phyloP scores from a whole-genome alignment of 2,113 vertebrate genomes.

The Tachysurus vachellii region DNA sequence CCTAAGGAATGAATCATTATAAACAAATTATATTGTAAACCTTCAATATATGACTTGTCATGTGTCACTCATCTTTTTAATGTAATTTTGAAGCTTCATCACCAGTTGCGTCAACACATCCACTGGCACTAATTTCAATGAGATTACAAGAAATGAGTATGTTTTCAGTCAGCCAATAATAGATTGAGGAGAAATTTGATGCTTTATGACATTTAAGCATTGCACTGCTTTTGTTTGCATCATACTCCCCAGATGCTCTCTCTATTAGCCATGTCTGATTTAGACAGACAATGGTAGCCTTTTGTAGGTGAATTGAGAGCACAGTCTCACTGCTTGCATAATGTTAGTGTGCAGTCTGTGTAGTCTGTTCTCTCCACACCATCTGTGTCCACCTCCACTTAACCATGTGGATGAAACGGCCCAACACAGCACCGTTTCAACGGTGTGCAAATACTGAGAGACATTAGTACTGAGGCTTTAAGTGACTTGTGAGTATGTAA shows the following conservation, averaged over 20 bases:
- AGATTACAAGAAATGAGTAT: neutral
- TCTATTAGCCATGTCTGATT: neutral
- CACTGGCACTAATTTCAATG: neutral
- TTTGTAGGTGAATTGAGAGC: neutral
- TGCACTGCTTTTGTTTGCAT: neutral
- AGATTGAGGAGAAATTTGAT: neutral
- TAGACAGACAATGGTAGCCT: slow-evolving; percentile 1
- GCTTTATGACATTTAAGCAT: neutral
- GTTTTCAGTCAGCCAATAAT: neutral
- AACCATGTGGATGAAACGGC: neutral
- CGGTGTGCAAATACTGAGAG: neutral
- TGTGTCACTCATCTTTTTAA: neutral
- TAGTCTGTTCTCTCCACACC: neutral
- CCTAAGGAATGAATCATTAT: neutral
- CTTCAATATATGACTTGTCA: neutral
- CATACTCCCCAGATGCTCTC: neutral
- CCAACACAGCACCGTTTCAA: neutral
- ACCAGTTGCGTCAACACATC: neutral
- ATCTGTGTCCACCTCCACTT: no score
- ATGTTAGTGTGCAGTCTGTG: neutral
- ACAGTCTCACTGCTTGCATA: neutral
- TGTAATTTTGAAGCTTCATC: neutral
- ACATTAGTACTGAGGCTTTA: neutral
- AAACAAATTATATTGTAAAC: neutral
- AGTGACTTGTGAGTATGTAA: neutral